phyloP scores from a whole-genome alignment of 2,113 vertebrate species.

The Rhadina sibilatrix region DNA sequence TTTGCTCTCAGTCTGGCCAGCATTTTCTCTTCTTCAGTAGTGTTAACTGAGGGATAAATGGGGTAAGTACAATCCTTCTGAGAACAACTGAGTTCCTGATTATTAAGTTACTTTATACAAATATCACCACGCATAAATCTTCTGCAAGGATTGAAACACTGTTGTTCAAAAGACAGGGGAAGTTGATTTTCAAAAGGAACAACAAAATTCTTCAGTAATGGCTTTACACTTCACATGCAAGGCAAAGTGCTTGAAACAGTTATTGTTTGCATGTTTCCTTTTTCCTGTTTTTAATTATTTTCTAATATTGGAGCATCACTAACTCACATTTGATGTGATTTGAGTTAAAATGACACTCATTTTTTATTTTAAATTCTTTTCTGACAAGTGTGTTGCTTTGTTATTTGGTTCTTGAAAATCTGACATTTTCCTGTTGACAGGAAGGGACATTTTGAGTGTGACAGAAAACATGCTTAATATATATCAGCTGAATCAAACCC shows the following conservation, averaged over 20 bases:
- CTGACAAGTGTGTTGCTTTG: not conserved
- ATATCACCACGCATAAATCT: not conserved
- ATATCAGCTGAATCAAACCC: not conserved
- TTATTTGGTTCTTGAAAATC: not conserved
- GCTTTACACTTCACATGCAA: not conserved
- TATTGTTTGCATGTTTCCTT: conserved; percentile 23
- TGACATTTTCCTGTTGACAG: not conserved
- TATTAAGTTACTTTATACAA: not conserved
- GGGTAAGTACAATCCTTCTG: not conserved
- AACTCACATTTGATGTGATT: not conserved
- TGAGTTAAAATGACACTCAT: not conserved
- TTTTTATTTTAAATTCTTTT: conserved; percentile 11
- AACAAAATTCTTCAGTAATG: not conserved
- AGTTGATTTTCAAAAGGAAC: not conserved
- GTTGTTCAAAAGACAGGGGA: not conserved
- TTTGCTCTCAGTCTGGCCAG: not conserved
- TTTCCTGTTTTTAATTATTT: conserved; percentile 47
- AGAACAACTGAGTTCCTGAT: not conserved
- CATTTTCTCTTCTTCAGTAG: not conserved
- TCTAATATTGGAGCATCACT: not conserved
- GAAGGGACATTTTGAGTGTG: not conserved
- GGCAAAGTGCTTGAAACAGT: not conserved
- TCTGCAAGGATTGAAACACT: not conserved
- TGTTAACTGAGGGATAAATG: not conserved
- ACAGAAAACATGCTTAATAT: not conserved